A percentile compares a stretch with the other conserved stretches of the same genome.
phyloP scores from a whole-genome alignment of 2,113 vertebrate species.

The Cyprichromis sp. region DNA sequence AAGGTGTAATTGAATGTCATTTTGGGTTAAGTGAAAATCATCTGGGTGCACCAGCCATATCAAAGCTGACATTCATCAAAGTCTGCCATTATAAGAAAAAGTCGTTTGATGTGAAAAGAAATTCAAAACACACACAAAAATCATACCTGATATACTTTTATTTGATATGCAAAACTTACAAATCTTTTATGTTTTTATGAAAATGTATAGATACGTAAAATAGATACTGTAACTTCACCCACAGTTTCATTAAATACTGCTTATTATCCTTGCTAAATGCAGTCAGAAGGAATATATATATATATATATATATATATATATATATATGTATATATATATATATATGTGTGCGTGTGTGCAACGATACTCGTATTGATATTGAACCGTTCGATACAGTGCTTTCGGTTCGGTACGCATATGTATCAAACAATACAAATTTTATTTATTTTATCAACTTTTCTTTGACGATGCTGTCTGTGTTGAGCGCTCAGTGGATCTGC shows the following conservation, averaged over 20 bases:
- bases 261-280: not conserved
- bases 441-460: not conserved
- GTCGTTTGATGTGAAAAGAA: not conserved
- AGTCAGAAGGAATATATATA: not conserved
- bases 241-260: slow-evolving; percentile 24
- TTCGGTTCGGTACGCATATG: not conserved
- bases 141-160: slow-evolving; percentile 10
- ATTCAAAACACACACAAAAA: not conserved
- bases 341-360: not conserved
- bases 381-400: not conserved
- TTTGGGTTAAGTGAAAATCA: slow-evolving; percentile 7
- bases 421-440: rapidly evolving
- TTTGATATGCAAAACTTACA: slow-evolving; percentile 21
- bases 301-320: not conserved
- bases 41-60: not conserved
- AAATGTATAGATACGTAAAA: not conserved
- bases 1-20: slow-evolving; percentile 45
- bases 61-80: slow-evolving; percentile 17
- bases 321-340: too few relatives aligned
- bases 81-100: slow-evolving; percentile 13
- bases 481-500: not conserved
- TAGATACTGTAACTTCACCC: not conserved
- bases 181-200: not conserved
- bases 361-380: rapidly evolving
- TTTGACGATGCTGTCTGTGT: not conserved